Conservation (phyloP, 1,140 invertebrate species). For the Drosophila micromelanica region DNA sequence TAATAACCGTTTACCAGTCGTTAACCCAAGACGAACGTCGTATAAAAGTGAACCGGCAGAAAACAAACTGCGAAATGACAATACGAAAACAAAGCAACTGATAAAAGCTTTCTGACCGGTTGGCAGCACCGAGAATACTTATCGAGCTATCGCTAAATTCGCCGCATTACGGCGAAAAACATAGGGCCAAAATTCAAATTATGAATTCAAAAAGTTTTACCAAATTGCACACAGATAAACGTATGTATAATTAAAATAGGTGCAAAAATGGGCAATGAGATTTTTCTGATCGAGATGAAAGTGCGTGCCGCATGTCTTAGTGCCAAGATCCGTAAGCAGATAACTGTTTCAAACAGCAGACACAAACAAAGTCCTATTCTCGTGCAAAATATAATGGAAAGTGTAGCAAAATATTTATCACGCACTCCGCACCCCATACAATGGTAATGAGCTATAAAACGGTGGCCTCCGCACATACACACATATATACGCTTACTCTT, state of each 20-base stretch:
- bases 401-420: slow-evolving; percentile 83
- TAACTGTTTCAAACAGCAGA: slow-evolving; percentile 7
- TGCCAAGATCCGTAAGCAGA: slow-evolving; percentile 27
- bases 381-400: slow-evolving; percentile 57
- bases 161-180: neutral
- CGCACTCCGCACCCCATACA: slow-evolving; percentile 75
- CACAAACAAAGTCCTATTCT: slow-evolving; percentile 10
- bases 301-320: slow-evolving; percentile 34
- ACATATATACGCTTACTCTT: neutral
- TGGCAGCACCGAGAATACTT: slow-evolving; percentile 16
- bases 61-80: slow-evolving; percentile 28
- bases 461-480: slow-evolving; percentile 8
- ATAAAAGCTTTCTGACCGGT: slow-evolving; percentile 8
- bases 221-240: neutral
- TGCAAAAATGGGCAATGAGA: slow-evolving; percentile 30
- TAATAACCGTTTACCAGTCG: slow-evolving; percentile 8
- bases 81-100: slow-evolving; percentile 45
- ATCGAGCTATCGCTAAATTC: neutral
- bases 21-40: slow-evolving; percentile 13
- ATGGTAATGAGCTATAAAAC: slow-evolving; percentile 78
- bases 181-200: neutral
- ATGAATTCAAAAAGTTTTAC: neutral
- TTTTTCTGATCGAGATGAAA: slow-evolving; percentile 23
- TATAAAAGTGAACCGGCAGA: slow-evolving; percentile 35
- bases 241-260: neutral